Base-by-base conservation (phyloP, 1,140 invertebrate genomes). In the Drosophila bocki region DNA sequence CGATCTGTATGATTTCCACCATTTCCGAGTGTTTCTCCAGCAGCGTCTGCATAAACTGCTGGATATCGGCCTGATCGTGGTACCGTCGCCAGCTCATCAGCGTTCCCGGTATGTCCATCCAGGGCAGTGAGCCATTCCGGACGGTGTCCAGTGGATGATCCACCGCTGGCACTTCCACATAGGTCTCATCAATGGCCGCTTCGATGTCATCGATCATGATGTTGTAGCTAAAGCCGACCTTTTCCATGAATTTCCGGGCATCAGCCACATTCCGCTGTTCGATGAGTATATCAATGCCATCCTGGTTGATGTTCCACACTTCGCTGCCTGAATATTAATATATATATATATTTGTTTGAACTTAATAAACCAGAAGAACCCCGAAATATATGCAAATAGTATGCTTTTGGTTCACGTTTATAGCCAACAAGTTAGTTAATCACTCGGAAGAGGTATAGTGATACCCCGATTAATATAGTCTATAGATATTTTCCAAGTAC, bases 1-100 rank as follows among this genome's bases (percentile, higher is more conserved):
- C 97, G 37, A 97, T 95, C 1, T 95, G 95, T 26, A 95, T 91
- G 2, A 97, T 87, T 56, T 95, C 95, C 0, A 95, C 93, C 12
- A 96, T 67, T 48, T 94, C 93, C 0, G 95, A 93, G 88, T 96
- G 95, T 0, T 93, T 95, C 47, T 94, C 92, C 7, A 95, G 94
- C 17, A 97, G 84, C 69, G 96, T 95, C 70, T 96, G 95, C 70
- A 96, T 81, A 78, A 96, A 96, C 37, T 94, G 93, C 42, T 95
- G 80, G 32, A 96, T 95, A 67, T 96, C 96, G 68, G 93, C 93
- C 63, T 94, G 94, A 48, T 95, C 94, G 78, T 96, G 96, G 82
- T 96, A 97, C 7, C 95, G 93, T 42, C 95, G 94, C 95, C 96
- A 97, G 2, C 94, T 96, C 94, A 97, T 94, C 12, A 95, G 96